Conservation (phyloP, 2,113 vertebrate species). For the Merops nubicus region DNA sequence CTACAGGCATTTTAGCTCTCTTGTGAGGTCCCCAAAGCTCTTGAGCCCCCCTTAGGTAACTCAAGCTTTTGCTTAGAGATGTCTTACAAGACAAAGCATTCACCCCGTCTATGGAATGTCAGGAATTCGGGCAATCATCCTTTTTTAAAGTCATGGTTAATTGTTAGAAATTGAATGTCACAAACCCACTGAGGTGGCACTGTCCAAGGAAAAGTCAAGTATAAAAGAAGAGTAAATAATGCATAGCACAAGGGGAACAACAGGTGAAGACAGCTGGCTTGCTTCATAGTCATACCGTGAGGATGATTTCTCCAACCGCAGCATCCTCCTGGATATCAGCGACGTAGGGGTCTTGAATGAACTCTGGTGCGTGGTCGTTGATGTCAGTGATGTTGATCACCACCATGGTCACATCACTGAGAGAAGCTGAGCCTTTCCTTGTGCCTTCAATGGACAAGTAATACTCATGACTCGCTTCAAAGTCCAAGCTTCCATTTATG, state of each 20-base stretch:
- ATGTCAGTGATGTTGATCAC: slow-evolving; percentile 90
- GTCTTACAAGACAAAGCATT: neutral
- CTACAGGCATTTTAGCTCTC: neutral
- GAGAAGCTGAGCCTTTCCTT: slow-evolving; percentile 80
- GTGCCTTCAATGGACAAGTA: slow-evolving; percentile 91
- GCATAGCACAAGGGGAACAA: neutral
- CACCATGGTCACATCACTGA: slow-evolving; percentile 86
- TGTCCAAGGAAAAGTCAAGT: neutral
- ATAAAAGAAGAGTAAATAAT: neutral
- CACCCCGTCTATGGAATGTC: neutral
- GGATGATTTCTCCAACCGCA: slow-evolving; percentile 81
- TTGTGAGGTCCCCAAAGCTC: neutral
- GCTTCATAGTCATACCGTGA: slow-evolving; percentile 77
- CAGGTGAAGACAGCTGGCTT: neutral
- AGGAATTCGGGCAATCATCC: neutral
- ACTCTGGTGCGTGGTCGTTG: slow-evolving; percentile 89
- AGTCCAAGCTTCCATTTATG: slow-evolving; percentile 86
- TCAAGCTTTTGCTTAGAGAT: neutral
- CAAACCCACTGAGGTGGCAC: neutral
- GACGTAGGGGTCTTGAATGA: slow-evolving; percentile 80
- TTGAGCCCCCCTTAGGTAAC: neutral
- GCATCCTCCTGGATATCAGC: slow-evolving; percentile 83
- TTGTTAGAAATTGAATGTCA: neutral
- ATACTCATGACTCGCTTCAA: slow-evolving; percentile 84
- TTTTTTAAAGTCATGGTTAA: neutral